These are phyloP conservation scores for Microplitis deprimator DNA, from an alignment of 2,888 invertebrate species.

Conservation along the genomic window DNA sequence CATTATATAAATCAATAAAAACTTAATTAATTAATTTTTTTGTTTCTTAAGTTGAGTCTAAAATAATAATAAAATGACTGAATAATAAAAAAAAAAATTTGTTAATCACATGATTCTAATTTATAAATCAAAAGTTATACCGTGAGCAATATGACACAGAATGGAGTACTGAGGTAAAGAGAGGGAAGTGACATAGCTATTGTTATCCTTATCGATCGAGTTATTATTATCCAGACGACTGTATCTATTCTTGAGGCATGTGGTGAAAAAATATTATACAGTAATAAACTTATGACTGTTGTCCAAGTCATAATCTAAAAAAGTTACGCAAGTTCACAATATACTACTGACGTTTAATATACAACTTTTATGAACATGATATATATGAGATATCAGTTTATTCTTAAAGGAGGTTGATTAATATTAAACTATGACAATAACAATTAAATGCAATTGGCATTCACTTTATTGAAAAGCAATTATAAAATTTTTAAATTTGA, in stretches of 20 bases:
- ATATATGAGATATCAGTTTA: not conserved
- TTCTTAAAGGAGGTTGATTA: not conserved
- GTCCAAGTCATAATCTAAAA: not conserved
- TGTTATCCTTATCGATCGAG: constrained; percentile 30
- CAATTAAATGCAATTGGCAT: not conserved
- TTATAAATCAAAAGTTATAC: not conserved
- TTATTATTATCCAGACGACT: constrained; percentile 24
- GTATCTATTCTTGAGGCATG: not conserved
- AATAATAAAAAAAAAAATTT: not conserved
- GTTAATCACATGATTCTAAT: not conserved
- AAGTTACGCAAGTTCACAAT: constrained; percentile 24
- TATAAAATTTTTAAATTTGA: not conserved
- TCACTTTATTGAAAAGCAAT: not conserved
- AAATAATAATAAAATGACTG: not conserved
- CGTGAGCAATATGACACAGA: not conserved
- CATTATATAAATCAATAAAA: not conserved
- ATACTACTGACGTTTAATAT: constrained; percentile 6
- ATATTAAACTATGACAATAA: not conserved
- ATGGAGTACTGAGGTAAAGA: not conserved
- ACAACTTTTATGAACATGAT: constrained; percentile 2
- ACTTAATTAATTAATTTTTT: not conserved
- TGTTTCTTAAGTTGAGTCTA: not conserved
- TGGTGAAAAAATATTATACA: not conserved
- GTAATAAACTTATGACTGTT: constrained; percentile 14
- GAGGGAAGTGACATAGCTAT: constrained; percentile 8